Evolutionary conservation across 2,113 vertebrate species (phyloP), one percentile per base, ranked within the genome.

Genomic region (Cephalopterus ornatus): DNA sequence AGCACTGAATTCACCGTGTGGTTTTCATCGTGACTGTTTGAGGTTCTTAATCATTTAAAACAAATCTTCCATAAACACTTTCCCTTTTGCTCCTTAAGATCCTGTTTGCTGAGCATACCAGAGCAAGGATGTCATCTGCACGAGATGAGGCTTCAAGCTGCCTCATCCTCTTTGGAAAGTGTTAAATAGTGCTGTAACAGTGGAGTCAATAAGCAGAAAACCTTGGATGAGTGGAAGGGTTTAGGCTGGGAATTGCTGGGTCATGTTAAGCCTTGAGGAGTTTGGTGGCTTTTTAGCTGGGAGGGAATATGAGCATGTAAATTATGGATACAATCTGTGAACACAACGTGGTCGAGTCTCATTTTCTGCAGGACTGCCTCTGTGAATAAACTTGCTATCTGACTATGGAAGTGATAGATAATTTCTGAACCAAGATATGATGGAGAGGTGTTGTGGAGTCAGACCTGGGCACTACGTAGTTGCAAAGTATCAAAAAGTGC

Each of bases 41-140:
- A 76, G n/a, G 26, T 82, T 89, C 79, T 97, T 97, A 96, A 97
- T 97, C 96, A 85, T 91, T 96, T 78, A 72, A 87, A 96, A 85
- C 95, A 96, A 89, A 87, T 94, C 95, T 92, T 97, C 62, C 89
- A 90, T 93, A 97, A 97, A 96, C 96, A 94, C 91, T 95, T 96
- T 95, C 92, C 94, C 95, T 96, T 92, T 82, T 96, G 37, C 92
- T 90, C 84, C 90, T 93, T 85, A 85, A 92, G 97, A 96, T 97
- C 76, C 85, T 95, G 89, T 97, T 96, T 95, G 89, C 66, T 96
- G 81, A 96, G 97, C 95, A 85, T 96, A 93, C 91, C 78, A 75
- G 86, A 96, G 74, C 3, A 2, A 89, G 91, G 95, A 80, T 96
- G 87, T 97, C 96, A 96, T 97, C 95, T 92, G 68, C 22, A 5